Conservation (phyloP, 2,888 invertebrate genomes). For the Andrena fulva region DNA sequence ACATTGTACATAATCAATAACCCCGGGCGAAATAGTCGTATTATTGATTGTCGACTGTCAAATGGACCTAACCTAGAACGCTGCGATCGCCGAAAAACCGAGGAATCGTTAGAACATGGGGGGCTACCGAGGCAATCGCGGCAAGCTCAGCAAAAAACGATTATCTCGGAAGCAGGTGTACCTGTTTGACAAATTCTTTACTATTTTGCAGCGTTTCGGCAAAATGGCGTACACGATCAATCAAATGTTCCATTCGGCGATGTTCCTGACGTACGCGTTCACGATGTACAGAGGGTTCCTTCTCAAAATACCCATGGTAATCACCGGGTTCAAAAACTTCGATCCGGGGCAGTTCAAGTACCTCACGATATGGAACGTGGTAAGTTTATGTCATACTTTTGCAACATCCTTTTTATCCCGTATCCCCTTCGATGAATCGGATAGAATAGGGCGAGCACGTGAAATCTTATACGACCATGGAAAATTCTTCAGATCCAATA, state of each 20-base stretch:
- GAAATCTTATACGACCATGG: not conserved
- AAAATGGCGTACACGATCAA: slow-evolving; percentile 56
- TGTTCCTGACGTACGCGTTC: slow-evolving; percentile 66
- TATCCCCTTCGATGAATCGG: not conserved
- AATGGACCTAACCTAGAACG: slow-evolving; percentile 42
- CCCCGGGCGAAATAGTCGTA: not conserved
- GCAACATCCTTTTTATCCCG: not conserved
- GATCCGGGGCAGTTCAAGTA: slow-evolving; percentile 80
- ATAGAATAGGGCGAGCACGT: not conserved
- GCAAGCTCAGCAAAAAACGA: slow-evolving; percentile 11
- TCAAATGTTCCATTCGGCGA: slow-evolving; percentile 64
- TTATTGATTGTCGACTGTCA: slow-evolving; percentile 15
- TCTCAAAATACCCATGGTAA: slow-evolving; percentile 74
- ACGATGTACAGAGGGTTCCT: slow-evolving; percentile 67
- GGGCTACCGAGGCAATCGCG: slow-evolving; percentile 1
- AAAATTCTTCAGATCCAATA: too few relatives aligned
- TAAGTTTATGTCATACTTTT: slow-evolving; percentile 64
- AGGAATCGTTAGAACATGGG: slow-evolving; percentile 7
- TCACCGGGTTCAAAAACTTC: slow-evolving; percentile 64
- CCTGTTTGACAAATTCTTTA: slow-evolving; percentile 10
- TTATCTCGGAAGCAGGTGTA: not conserved
- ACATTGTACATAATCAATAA: not conserved
- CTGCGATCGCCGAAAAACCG: slow-evolving; percentile 21
- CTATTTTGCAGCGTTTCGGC: slow-evolving; percentile 45
- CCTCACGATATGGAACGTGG: slow-evolving; percentile 81